Conservation (phyloP, 1,140 invertebrate genomes). For the Lerema accius region DNA sequence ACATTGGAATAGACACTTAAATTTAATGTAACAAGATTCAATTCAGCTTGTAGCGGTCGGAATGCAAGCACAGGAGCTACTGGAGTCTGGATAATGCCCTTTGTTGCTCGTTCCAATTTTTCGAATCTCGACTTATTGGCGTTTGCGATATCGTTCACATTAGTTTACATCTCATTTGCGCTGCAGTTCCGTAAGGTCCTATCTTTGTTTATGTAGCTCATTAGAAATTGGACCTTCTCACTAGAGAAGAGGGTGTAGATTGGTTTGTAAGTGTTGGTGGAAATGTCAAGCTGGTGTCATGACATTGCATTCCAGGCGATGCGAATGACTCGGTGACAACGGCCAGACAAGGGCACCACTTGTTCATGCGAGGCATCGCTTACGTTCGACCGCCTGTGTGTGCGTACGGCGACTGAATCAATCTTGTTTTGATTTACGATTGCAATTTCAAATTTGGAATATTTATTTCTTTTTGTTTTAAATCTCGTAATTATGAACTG, state of each 20-base stretch:
- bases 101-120: conserved; percentile 51
- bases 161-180: conserved; percentile 37
- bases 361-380: conserved; percentile 57
- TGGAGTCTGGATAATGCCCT: conserved; percentile 66
- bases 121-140: conserved; percentile 59
- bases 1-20: conserved; percentile 39
- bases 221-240: conserved; percentile 38
- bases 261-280: conserved; percentile 28
- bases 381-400: conserved; percentile 37
- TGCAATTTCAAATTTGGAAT: conserved; percentile 17
- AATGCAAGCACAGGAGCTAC: conserved; percentile 50
- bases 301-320: conserved; percentile 77
- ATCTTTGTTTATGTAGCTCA: conserved; percentile 22
- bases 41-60: conserved; percentile 35
- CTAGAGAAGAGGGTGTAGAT: conserved; percentile 12
- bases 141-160: conserved; percentile 53
- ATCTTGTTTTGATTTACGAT: conserved; percentile 24
- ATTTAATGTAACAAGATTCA: conserved; percentile 32
- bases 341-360: conserved; percentile 78
- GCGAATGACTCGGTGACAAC: conserved; percentile 79
- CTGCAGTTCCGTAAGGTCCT: conserved; percentile 29
- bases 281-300: conserved; percentile 62
- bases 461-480: not conserved
- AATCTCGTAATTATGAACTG: not conserved
- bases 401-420: conserved; percentile 24